phyloP scores from a whole-genome alignment of 2,888 invertebrate genomes.

The Acrobasis suavella region DNA sequence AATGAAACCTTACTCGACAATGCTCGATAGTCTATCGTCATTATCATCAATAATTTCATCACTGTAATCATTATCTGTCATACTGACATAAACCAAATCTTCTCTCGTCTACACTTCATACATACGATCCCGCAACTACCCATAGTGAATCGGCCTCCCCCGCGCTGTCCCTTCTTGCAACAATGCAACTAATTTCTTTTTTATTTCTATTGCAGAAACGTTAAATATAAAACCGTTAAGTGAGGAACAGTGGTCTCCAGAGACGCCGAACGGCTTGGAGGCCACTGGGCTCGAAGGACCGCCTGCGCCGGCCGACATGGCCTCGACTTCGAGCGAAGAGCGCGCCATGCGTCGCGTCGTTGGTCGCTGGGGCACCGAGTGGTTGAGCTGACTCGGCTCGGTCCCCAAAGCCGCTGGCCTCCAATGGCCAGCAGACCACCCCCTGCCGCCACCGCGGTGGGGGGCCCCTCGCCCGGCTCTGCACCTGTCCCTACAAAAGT shows the following conservation, averaged over 20 bases:
- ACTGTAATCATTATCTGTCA: too few species aligned
- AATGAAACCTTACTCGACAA: too few species aligned
- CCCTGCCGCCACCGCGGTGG: conserved; percentile 75
- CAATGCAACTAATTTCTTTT: background rate
- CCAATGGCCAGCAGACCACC: conserved; percentile 75
- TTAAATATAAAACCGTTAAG: conserved; percentile 83
- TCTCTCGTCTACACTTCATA: too few species aligned
- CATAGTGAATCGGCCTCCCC: too few species aligned
- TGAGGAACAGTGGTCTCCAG: conserved; percentile 77
- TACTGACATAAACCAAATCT: too few species aligned
- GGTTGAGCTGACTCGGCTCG: conserved; percentile 98
- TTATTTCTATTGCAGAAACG: conserved; percentile 61
- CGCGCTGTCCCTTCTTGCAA: too few species aligned
- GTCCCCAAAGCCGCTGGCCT: conserved; percentile 54
- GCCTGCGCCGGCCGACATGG: conserved; percentile 52
- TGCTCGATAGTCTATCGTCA: too few species aligned
- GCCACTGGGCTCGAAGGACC: conserved; percentile 64
- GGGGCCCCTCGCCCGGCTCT: conserved; percentile 82
- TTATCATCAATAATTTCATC: too few species aligned
- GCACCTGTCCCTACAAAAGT: conserved; percentile 88
- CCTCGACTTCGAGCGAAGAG: conserved; percentile 73
- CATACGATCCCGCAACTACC: too few species aligned
- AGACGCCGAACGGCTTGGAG: conserved; percentile 65
- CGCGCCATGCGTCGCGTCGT: conserved; percentile 81
- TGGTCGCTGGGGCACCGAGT: conserved; percentile 96